Percentiles rank a stretch among this genome's conserved stretches.
Conservation (phyloP, 2,797 vertebrate genomes). For the Podarcis lilfordi region DNA sequence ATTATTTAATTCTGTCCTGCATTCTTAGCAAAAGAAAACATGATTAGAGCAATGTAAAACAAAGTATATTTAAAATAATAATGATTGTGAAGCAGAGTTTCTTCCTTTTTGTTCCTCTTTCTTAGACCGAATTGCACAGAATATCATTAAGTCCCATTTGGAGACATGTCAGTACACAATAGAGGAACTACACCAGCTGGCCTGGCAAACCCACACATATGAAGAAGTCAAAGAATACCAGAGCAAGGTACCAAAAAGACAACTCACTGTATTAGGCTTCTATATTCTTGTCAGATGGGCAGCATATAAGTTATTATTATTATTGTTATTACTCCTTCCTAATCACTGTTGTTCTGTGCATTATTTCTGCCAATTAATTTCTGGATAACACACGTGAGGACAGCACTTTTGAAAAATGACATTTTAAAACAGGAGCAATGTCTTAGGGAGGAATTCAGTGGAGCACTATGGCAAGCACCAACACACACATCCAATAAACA, state of each 20-base stretch:
- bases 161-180: constrained; percentile 99
- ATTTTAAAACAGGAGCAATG: background rate
- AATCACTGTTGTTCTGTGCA: background rate
- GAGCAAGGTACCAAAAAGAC: constrained; percentile 88
- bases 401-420: constrained; percentile 3
- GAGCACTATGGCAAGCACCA: background rate
- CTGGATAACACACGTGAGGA: background rate
- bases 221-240: constrained; percentile 99
- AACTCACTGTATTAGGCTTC: no score
- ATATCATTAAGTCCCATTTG: constrained; percentile 99
- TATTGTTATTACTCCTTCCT: background rate
- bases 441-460: background rate
- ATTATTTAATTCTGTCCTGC: background rate
- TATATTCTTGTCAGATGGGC: no score
- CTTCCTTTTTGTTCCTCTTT: constrained; percentile 41
- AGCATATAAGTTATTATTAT: no score
- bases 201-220: constrained; percentile 98
- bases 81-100: constrained; percentile 1
- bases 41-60: background rate
- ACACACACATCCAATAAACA: background rate
- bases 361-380: background rate
- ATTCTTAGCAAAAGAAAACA: background rate
- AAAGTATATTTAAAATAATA: constrained; percentile 18
- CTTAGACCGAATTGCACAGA: constrained; percentile 97
- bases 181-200: constrained; percentile 97